Percentiles rank a stretch among this genome's conserved stretches.
These are phyloP conservation scores for Calypte anna DNA, from an alignment of 2,113 vertebrate species.

Conservation along the genomic window DNA sequence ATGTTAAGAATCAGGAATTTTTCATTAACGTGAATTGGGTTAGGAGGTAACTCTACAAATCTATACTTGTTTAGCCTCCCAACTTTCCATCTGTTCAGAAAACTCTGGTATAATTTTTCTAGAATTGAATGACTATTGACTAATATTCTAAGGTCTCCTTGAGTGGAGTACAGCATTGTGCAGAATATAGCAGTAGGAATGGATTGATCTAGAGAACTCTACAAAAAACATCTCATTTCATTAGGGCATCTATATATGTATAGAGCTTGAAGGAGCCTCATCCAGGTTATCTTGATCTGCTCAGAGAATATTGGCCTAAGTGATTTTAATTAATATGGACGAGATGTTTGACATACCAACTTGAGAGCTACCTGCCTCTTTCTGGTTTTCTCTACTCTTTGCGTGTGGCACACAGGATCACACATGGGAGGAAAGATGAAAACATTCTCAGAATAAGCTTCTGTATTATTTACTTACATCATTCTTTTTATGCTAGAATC, in stretches of 20 bases:
- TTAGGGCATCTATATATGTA: background rate
- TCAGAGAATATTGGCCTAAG: background rate
- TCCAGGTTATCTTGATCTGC: background rate
- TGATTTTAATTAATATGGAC: background rate
- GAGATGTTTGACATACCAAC: background rate
- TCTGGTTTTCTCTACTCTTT: background rate
- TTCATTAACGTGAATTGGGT: background rate
- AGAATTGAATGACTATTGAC: background rate
- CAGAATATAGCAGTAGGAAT: background rate
- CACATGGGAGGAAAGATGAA: background rate
- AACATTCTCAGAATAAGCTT: background rate
- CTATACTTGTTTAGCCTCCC: background rate
- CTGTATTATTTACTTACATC: background rate
- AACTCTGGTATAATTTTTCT: background rate
- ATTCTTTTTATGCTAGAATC: background rate
- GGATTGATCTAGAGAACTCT: background rate
- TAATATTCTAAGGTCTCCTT: background rate
- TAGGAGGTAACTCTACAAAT: background rate
- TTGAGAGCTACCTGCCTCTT: background rate
- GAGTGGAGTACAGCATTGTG: background rate
- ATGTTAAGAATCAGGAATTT: background rate
- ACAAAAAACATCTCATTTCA: background rate
- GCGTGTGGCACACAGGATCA: too few species aligned
- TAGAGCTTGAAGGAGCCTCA: background rate
- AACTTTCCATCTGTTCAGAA: background rate